These are phyloP conservation scores for Morone chrysops DNA, from an alignment of 2,113 vertebrate genomes.

Conservation along the genomic window DNA sequence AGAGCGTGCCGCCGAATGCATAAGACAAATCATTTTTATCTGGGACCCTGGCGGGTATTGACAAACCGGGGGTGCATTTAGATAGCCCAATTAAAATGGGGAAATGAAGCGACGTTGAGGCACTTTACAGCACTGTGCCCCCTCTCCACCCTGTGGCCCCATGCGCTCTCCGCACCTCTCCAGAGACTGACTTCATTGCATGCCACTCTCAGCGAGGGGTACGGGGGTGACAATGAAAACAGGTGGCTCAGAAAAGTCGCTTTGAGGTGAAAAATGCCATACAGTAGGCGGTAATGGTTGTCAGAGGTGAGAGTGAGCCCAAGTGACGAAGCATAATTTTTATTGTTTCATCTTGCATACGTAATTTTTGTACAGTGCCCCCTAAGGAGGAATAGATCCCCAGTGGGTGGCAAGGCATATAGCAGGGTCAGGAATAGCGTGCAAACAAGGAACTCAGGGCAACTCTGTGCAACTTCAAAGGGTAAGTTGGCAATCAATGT, in stretches of 20 bases:
- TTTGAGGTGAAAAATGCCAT: conserved; percentile 53
- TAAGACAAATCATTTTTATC: conserved; percentile 86
- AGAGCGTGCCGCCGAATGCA: conserved; percentile 81
- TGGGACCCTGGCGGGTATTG: conserved; percentile 82
- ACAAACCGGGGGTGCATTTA: conserved; percentile 87
- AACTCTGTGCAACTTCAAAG: conserved; percentile 64
- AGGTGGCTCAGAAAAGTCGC: conserved; percentile 34
- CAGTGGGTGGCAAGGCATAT: conserved; percentile 12
- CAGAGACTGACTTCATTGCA: conserved; percentile 56
- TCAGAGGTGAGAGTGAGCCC: conserved; percentile 4
- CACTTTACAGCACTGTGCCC: conserved; percentile 69
- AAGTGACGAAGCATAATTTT: conserved; percentile 27
- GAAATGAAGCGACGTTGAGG: conserved; percentile 82
- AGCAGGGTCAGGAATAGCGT: conserved; percentile 41
- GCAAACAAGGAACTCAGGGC: conserved; percentile 39
- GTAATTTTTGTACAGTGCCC: conserved; percentile 37
- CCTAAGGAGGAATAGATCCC: conserved; percentile 16
- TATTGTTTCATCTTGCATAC: conserved; percentile 20
- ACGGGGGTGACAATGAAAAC: conserved; percentile 30
- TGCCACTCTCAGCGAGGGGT: conserved; percentile 31
- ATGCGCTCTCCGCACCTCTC: conserved; percentile 54
- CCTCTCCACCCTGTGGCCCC: conserved; percentile 62
- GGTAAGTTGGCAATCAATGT: conserved; percentile 59
- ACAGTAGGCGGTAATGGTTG: conserved; percentile 12
- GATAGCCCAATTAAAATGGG: conserved; percentile 86